These are phyloP conservation scores for Drosophila equinoxialis DNA, from an alignment of 1,140 invertebrate genomes.

Conservation along the genomic window DNA sequence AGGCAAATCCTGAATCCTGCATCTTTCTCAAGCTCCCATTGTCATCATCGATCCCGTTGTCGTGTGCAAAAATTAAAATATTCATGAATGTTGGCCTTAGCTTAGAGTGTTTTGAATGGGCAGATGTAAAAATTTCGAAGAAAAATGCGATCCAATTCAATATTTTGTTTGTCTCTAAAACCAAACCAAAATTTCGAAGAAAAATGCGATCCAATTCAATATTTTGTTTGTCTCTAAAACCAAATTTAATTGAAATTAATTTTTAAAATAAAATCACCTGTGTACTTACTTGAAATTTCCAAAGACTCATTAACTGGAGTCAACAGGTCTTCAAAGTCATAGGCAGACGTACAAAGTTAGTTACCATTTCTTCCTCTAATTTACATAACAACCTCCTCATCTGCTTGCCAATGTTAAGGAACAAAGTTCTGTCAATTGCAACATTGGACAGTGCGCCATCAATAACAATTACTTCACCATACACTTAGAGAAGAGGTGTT, in stretches of 20 bases:
- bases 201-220: not conserved
- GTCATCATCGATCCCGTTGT: constrained; percentile 18
- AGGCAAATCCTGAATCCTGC: constrained; percentile 31
- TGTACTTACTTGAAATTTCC: not conserved
- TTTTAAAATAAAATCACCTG: not conserved
- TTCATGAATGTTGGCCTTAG: constrained; percentile 45
- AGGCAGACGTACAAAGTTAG: not conserved
- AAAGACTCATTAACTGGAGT: constrained; percentile 1
- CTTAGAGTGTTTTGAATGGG: not conserved
- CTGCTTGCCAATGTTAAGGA: not conserved
- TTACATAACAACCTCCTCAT: not conserved
- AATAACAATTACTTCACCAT: constrained; percentile 67
- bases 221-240: not conserved
- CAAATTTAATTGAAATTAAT: not conserved
- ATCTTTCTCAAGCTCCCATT: not conserved
- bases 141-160: not conserved
- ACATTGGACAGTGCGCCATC: constrained; percentile 65
- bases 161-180: not conserved
- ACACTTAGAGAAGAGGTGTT: not conserved
- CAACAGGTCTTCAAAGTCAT: constrained; percentile 9
- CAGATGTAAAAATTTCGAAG: not conserved
- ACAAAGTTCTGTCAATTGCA: constrained; percentile 21
- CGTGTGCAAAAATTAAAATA: constrained; percentile 66
- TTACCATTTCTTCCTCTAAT: not conserved
- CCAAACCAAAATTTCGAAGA: not conserved